Conservation (phyloP, 2,888 invertebrate genomes). For the Thymelicus sylvestris region DNA sequence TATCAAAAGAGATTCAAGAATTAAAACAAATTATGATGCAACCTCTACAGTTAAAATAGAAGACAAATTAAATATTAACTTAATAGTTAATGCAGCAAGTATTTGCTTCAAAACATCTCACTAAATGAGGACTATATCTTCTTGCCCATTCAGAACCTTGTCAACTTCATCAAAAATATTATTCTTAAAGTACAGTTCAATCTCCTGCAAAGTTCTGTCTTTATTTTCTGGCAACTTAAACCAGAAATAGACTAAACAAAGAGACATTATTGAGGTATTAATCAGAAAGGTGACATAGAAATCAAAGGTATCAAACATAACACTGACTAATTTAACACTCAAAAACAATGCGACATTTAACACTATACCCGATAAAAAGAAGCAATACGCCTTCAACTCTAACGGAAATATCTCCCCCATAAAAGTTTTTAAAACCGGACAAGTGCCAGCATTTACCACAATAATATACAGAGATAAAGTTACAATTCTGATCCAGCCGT, state of each 20-base stretch:
- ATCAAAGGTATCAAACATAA: constrained; percentile 45
- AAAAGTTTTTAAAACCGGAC: constrained; percentile 48
- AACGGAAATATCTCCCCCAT: constrained; percentile 49
- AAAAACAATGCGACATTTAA: constrained; percentile 45
- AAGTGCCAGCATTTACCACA: constrained; percentile 46
- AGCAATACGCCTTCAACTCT: constrained; percentile 47
- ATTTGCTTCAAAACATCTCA: neutral
- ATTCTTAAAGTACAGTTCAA: constrained; percentile 50
- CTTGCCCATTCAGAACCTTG: constrained; percentile 24
- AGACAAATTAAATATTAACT: no score
- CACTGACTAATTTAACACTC: constrained; percentile 43
- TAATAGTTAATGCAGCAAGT: no score
- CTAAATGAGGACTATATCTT: constrained; percentile 36
- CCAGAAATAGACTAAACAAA: constrained; percentile 48
- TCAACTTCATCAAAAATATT: constrained; percentile 34
- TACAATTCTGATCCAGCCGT: constrained; percentile 40
- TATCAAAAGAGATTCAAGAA: no score
- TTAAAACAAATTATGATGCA: no score
- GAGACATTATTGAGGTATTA: constrained; percentile 42
- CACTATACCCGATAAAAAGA: constrained; percentile 42
- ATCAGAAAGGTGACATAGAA: constrained; percentile 51
- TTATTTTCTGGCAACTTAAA: constrained; percentile 52
- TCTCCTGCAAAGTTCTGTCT: constrained; percentile 52
- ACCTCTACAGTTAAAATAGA: no score
- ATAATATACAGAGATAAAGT: constrained; percentile 47